These are phyloP conservation scores for Amphiprion clarkii DNA, from an alignment of 2,797 vertebrate genomes.

Conservation along the genomic window DNA sequence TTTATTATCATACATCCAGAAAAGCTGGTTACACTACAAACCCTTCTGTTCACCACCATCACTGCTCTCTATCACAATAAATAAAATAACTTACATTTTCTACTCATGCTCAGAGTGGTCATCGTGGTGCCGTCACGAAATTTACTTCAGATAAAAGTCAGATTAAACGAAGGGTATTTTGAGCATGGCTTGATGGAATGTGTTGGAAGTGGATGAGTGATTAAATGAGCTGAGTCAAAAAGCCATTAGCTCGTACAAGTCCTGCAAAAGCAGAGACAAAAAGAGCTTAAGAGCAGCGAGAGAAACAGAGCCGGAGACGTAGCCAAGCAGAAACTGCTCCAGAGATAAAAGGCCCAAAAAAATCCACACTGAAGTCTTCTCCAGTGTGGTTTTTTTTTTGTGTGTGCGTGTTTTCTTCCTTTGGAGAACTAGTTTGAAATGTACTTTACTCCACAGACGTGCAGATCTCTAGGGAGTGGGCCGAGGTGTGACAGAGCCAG, in stretches of 20 bases:
- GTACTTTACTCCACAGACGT: slow-evolving; percentile 70
- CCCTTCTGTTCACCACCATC: background rate
- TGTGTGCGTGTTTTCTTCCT: slow-evolving; percentile 12
- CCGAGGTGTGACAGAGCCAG: slow-evolving; percentile 81
- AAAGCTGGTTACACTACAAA: background rate
- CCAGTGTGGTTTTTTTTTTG: slow-evolving; percentile 19
- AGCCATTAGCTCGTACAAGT: slow-evolving; percentile 13
- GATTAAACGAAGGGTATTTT: fast-evolving
- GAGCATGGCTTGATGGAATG: background rate
- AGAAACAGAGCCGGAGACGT: slow-evolving; percentile 40
- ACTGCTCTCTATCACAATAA: background rate
- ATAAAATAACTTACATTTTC: background rate
- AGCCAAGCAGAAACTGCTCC: slow-evolving; percentile 38
- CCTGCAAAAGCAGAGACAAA: slow-evolving; percentile 20
- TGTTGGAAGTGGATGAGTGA: background rate
- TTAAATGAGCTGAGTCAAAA: slow-evolving; percentile 10
- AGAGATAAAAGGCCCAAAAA: slow-evolving; percentile 56
- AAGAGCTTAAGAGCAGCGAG: slow-evolving; percentile 19
- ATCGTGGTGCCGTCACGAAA: too few relatives aligned
- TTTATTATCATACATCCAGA: background rate
- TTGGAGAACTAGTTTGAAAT: slow-evolving; percentile 69
- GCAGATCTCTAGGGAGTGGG: slow-evolving; percentile 75
- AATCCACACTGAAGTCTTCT: slow-evolving; percentile 54
- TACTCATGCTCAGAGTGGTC: too few relatives aligned
- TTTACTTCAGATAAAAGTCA: background rate